Evolutionary conservation across 2,888 invertebrate species (phyloP), one percentile per base, ranked within the genome.

Genomic region (Pterostichus madidus): DNA sequence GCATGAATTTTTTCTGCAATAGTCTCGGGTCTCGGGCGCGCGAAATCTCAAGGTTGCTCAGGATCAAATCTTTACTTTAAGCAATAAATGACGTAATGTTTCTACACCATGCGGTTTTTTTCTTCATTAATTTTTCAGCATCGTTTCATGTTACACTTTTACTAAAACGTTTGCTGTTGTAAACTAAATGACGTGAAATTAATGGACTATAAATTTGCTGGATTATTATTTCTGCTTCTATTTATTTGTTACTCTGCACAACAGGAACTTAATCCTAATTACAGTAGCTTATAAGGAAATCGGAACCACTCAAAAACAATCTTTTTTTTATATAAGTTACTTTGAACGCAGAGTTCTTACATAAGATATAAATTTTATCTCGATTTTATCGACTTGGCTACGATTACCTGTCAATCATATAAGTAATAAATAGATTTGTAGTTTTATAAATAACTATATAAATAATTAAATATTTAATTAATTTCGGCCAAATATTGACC

Each of bases 11-110:
- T 80, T 68, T 80, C n/a, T 80, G 35, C 49, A 64, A 71, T 71
- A 71, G 68, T 39, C 53, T 44, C 35, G 17, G n/a, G 39, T 39
- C 39, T 39, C 39, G 39, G 39, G 32, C 49, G 17, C 52, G 80
- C 80, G 80, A 80, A 80, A 11, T 49, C 80, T 52, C 80, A 80
- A 80, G 80, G 80, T 68, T 80, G 32, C 31, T 15, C 31, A 61
- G 80, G 35, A 68, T 80, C 68, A 64, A 49, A 80, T 80, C 80
- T 80, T 75, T 17, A 75, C 49, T 75, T 80, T 80, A 15, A 76
- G 76, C 64, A 80, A 68, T 79, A 80, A 79, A 79, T 80, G 80
- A 80, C 80, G 80, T 80, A 80, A 80, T 35, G 32, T 75, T 75
- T 17, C 24, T n/a, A 44, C 24, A 17, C 73, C 49, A 31, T 64